phyloP scores from a whole-genome alignment of 2,113 vertebrate species.

The Scatophagus argus region DNA sequence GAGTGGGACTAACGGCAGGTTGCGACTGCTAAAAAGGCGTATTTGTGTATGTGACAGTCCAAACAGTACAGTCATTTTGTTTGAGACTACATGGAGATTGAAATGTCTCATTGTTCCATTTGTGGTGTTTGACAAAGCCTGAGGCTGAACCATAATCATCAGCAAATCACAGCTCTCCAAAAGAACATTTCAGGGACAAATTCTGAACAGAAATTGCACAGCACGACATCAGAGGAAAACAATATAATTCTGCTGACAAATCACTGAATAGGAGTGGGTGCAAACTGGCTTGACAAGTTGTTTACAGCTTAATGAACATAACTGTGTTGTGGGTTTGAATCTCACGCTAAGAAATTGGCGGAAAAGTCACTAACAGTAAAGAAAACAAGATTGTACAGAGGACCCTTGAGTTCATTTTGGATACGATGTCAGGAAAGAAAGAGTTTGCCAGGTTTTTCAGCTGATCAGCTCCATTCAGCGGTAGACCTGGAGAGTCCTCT shows the following conservation, averaged over 20 bases:
- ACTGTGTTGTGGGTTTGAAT: background rate
- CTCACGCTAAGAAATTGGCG: background rate
- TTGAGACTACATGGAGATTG: background rate
- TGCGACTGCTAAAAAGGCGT: background rate
- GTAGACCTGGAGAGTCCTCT: slow-evolving; percentile 41
- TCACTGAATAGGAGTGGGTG: background rate
- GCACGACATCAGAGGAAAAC: background rate
- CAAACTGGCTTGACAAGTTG: background rate
- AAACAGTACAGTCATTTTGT: background rate
- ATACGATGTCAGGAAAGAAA: background rate
- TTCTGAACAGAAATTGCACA: background rate
- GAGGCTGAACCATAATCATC: background rate
- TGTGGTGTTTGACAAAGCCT: slow-evolving; percentile 19
- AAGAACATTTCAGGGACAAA: slow-evolving; percentile 16
- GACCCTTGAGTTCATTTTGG: slow-evolving; percentile 6
- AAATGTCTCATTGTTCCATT: slow-evolving; percentile 27
- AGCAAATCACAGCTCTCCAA: slow-evolving; percentile 11
- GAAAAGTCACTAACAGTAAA: slow-evolving; percentile 3
- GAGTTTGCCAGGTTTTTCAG: slow-evolving; percentile 18
- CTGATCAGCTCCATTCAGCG: slow-evolving; percentile 26
- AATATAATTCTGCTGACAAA: slow-evolving; percentile 19
- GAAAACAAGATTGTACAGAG: background rate
- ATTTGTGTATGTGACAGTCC: background rate
- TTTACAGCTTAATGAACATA: background rate
- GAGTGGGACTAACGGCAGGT: background rate